Conservation (phyloP, 2,888 invertebrate species). For the Caenorhabditis imperialis region DNA sequence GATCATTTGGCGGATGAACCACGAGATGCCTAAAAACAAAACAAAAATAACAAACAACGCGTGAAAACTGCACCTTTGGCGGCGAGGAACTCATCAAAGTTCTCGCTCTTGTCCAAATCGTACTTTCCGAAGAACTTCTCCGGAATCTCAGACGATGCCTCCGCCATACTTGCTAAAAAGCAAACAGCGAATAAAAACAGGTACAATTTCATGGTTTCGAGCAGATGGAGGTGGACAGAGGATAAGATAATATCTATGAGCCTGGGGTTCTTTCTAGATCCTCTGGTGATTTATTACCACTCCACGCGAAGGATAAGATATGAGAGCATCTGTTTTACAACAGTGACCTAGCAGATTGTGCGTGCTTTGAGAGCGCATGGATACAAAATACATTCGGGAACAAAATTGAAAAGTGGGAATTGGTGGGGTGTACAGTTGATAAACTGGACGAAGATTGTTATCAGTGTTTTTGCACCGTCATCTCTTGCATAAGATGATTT, state of each 20-base stretch:
- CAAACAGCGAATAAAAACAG: conserved; percentile 16
- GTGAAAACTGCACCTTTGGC: conserved; percentile 76
- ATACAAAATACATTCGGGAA: background rate
- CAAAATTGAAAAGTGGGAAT: background rate
- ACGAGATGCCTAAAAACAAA: conserved; percentile 57
- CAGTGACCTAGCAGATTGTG: conserved; percentile 21
- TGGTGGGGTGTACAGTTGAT: conserved; percentile 14
- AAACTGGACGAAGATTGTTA: conserved; percentile 17
- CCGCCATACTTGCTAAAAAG: conserved; percentile 43
- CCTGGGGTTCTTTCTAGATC: conserved; percentile 20
- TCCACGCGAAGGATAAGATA: conserved; percentile 10
- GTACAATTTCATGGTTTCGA: conserved; percentile 25
- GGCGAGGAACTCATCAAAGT: conserved; percentile 77
- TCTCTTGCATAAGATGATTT: conserved; percentile 49
- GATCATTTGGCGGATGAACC: conserved; percentile 73
- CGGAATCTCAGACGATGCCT: conserved; percentile 62
- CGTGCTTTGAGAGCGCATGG: conserved; percentile 10
- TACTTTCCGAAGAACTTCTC: conserved; percentile 73
- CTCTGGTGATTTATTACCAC: conserved; percentile 33
- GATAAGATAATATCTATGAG: conserved; percentile 1
- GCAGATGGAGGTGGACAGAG: background rate
- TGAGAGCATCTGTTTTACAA: conserved; percentile 37
- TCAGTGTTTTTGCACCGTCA: conserved; percentile 44
- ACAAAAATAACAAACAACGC: too few species aligned
- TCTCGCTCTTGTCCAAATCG: conserved; percentile 73